phyloP scores from a whole-genome alignment of 2,888 invertebrate genomes.

The Sipha maydis region DNA sequence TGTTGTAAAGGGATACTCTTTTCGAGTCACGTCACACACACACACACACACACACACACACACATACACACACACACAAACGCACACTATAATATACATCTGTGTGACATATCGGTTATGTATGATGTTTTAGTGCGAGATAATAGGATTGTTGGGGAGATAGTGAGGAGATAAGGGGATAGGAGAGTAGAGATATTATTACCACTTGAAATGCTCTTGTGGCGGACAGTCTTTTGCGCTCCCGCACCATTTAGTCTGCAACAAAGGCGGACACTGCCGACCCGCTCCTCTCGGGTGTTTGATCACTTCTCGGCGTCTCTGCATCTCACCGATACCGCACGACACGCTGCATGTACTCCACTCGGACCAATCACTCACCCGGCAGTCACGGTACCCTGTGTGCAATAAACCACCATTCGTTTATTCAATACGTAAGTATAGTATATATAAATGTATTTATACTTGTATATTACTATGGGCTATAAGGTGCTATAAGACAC shows the following conservation, averaged over 20 bases:
- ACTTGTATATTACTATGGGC: too few relatives aligned
- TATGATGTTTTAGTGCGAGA: too few relatives aligned
- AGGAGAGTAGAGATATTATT: slow-evolving; percentile 58
- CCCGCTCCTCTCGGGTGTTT: slow-evolving; percentile 84
- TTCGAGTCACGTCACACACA: not conserved
- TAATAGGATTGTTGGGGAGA: not conserved
- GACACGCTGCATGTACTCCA: slow-evolving; percentile 90
- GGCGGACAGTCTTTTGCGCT: slow-evolving; percentile 76
- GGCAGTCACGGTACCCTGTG: slow-evolving; percentile 76
- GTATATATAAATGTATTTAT: too few relatives aligned
- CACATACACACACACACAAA: too few relatives aligned
- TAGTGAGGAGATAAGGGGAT: not conserved
- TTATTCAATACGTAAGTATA: not conserved
- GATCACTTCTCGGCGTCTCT: slow-evolving; percentile 80
- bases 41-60: not conserved
- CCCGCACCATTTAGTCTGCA: slow-evolving; percentile 90
- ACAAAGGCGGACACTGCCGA: slow-evolving; percentile 82
- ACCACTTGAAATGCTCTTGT: slow-evolving; percentile 75
- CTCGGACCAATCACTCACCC: slow-evolving; percentile 85
- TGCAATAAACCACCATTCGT: not conserved
- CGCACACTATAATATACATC: too few relatives aligned
- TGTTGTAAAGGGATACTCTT: too few relatives aligned
- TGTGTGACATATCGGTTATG: not conserved
- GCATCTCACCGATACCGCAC: slow-evolving; percentile 89
- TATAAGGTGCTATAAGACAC: too few relatives aligned